Evolutionary conservation across 2,888 invertebrate species (phyloP), one percentile per base, ranked within the genome.

Genomic region (Lathronympha strigana): DNA sequence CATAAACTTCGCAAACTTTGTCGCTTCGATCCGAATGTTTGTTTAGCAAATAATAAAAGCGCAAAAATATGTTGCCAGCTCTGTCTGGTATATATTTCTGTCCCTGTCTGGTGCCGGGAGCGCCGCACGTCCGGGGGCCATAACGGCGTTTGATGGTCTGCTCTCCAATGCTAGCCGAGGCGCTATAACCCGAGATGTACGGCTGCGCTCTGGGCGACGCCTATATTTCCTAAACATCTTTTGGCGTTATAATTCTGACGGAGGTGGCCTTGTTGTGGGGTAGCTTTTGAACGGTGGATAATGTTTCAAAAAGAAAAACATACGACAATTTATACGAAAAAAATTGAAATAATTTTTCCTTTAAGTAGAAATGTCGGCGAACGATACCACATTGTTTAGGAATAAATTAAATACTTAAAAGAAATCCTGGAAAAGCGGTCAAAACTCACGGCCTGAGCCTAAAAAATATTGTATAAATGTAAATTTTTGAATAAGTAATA

Each of bases 191-290:
- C 84, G 85, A 90, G 90, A 90, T 88, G 88, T 89, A 91, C 92
- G 90, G 77, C 91, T 91, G 90, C 89, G 92, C 90, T 88, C 84
- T 86, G 86, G 89, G 90, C 81, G 88, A 87, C 92, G 91, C 90
- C 92, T 92, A 90, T 91, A 90, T 90, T 90, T 85, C 84, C 88
- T 90, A 90, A 92, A 91, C 92, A 91, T 90, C 90, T 91, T 89
- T 90, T 72, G 87, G 82, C 77, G 80, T 86, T 89, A 90, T 88
- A 87, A 80, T 85, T 80, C 82, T 74, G 82, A 73, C 77, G 82
- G 87, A 72, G 75, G 84, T 90, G 83, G 82, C 86, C 84, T 92
- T 90, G 90, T 81, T 71, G 70, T 71, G 80, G 78, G 84, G 83
- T 81, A 74, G 71, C 68, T n/a, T 9, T 25, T 9, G 25, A 38